Percentiles rank a stretch among this genome's conserved stretches.
Evolutionary conservation across 2,888 invertebrate genomes (phyloP).

Genomic region (Spodoptera littoralis): DNA sequence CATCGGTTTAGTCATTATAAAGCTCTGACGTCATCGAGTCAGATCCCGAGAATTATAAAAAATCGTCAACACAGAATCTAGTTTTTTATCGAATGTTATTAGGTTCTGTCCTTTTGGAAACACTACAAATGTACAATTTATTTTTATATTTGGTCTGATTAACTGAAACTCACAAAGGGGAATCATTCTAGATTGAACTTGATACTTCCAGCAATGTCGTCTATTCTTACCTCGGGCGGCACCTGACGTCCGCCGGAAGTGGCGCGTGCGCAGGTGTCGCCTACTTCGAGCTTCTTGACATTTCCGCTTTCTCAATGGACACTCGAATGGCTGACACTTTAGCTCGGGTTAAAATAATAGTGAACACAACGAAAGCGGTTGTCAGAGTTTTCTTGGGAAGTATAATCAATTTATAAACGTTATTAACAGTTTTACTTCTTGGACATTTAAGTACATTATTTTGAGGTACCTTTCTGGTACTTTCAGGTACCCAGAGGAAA

Average conservation of each 20-base stretch:
- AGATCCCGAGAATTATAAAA: too few species aligned
- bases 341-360: constrained; percentile 30
- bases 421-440: too few species aligned
- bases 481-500: too few species aligned
- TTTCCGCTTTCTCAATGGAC: constrained; percentile 60
- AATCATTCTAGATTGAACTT: constrained; percentile 51
- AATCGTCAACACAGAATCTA: background rate
- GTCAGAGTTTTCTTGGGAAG: too few species aligned
- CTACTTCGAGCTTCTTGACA: constrained; percentile 48
- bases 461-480: too few species aligned
- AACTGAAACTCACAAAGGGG: background rate
- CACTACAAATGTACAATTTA: too few species aligned
- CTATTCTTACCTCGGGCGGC: constrained; percentile 47
- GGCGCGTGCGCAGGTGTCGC: constrained; percentile 60
- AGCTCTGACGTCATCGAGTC: too few species aligned
- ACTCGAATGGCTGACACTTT: constrained; percentile 23
- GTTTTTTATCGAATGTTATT: background rate
- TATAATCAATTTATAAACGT: too few species aligned
- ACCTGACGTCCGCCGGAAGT: constrained; percentile 64
- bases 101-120: too few species aligned
- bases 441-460: too few species aligned
- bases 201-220: constrained; percentile 53
- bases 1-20: too few species aligned
- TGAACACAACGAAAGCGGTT: background rate
- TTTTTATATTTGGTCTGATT: too few species aligned